phyloP scores from a whole-genome alignment of 64 coral and sea anemone genomes.

The Orbicella faveolata region DNA sequence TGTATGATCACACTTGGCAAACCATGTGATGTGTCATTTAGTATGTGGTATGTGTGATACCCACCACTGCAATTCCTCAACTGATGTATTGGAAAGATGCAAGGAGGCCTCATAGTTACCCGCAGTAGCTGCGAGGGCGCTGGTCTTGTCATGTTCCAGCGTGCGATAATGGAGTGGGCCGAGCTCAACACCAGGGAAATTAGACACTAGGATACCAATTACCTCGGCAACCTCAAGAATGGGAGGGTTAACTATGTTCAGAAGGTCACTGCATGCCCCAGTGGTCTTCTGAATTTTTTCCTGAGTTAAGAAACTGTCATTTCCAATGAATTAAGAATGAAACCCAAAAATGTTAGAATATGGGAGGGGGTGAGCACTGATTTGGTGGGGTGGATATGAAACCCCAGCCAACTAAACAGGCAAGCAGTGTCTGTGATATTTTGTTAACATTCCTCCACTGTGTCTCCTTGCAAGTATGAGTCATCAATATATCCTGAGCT shows the following conservation, averaged over 20 bases:
- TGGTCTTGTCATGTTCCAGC: conserved; percentile 32
- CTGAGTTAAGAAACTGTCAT: conserved; percentile 33
- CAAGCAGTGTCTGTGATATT: conserved; percentile 32
- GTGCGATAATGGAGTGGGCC: conserved; percentile 31
- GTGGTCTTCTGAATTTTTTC: neutral
- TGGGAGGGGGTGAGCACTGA: no score
- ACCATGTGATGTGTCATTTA: conserved; percentile 2
- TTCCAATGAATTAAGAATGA: neutral
- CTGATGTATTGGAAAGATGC: conserved; percentile 18
- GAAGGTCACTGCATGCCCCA: neutral
- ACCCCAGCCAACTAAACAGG: no score
- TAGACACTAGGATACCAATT: conserved; percentile 35
- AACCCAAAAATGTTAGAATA: no score
- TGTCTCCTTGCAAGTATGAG: conserved; percentile 66
- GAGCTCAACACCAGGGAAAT: conserved; percentile 21
- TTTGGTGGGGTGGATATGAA: no score
- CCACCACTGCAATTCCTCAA: conserved; percentile 14
- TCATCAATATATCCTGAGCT: conserved; percentile 46
- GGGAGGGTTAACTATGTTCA: neutral
- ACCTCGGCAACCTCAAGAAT: conserved; percentile 46
- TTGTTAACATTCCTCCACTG: conserved; percentile 18
- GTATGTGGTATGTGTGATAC: conserved; percentile 3
- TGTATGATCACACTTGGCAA: neutral
- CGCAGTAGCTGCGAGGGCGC: conserved; percentile 11
- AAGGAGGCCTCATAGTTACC: conserved; percentile 35